phyloP scores from a whole-genome alignment of 2,797 vertebrate species.

The Gallirallus australis region DNA sequence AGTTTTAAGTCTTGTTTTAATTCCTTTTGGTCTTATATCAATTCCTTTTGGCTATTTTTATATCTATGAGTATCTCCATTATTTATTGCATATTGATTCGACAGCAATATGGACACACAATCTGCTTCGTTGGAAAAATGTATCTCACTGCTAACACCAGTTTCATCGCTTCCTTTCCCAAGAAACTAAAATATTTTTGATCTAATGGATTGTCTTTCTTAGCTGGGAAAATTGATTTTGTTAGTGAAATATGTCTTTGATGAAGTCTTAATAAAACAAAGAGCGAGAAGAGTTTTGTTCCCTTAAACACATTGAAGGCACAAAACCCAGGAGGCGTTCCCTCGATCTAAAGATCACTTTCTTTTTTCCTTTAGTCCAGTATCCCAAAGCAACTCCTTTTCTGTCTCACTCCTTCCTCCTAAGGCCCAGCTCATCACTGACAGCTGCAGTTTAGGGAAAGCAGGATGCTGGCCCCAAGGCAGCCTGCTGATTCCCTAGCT shows the following conservation, averaged over 20 bases:
- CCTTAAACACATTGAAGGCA: not conserved
- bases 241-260: constrained; percentile 6
- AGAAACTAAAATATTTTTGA: constrained; percentile 22
- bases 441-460: not conserved
- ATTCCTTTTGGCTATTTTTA: constrained; percentile 45
- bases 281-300: not conserved
- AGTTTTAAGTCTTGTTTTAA: constrained; percentile 40
- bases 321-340: not conserved
- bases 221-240: constrained; percentile 25
- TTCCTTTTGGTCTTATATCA: constrained; percentile 36
- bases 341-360: not conserved
- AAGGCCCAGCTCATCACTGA: not conserved
- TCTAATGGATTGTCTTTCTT: not conserved
- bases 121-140: not conserved
- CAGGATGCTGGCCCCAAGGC: not conserved
- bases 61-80: constrained; percentile 34
- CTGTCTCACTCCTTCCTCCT: not conserved
- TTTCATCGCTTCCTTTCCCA: not conserved
- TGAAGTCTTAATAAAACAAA: constrained; percentile 1
- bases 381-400: not conserved
- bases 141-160: constrained; percentile 6
- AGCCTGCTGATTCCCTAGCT: not conserved
- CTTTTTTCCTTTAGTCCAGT: not conserved
- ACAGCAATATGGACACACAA: not conserved
- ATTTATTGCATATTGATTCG: constrained; percentile 56